Conservation (phyloP, 2,113 vertebrate genomes). For the Zapus hudsonius region DNA sequence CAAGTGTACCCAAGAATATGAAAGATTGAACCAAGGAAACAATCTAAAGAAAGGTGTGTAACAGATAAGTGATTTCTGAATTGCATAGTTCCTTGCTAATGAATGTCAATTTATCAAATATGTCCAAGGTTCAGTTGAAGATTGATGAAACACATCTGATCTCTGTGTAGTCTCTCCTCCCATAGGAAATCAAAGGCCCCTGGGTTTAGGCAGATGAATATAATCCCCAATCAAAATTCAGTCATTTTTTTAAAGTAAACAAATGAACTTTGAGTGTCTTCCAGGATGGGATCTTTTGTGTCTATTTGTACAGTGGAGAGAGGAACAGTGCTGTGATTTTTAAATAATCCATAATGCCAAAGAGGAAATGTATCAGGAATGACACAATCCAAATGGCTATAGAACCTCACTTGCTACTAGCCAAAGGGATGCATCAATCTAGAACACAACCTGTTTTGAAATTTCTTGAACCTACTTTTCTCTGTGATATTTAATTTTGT, state of each 20-base stretch:
- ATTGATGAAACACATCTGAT: neutral
- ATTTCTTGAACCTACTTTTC: neutral
- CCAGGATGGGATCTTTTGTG: neutral
- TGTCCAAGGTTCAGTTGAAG: neutral
- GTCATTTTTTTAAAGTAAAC: constrained; percentile 13
- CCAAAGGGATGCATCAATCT: neutral
- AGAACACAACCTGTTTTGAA: neutral
- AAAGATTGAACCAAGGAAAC: neutral
- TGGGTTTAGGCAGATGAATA: neutral
- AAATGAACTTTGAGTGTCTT: neutral
- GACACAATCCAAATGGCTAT: neutral
- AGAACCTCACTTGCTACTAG: neutral
- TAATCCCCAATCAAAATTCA: constrained; percentile 39
- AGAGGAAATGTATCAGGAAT: neutral
- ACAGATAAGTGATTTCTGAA: constrained; percentile 38
- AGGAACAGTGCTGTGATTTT: neutral
- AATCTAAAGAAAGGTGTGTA: neutral
- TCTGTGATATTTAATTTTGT: neutral
- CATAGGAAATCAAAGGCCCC: constrained; percentile 1
- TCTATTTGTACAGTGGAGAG: neutral
- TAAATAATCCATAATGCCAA: neutral
- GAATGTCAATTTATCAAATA: constrained; percentile 28
- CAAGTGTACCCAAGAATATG: neutral
- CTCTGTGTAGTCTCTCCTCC: neutral
- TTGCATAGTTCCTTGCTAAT: constrained; percentile 1